Percentiles rank a stretch among this genome's conserved stretches.
Evolutionary conservation across 2,113 vertebrate genomes (phyloP).

Genomic region (Pterocles orientalis): DNA sequence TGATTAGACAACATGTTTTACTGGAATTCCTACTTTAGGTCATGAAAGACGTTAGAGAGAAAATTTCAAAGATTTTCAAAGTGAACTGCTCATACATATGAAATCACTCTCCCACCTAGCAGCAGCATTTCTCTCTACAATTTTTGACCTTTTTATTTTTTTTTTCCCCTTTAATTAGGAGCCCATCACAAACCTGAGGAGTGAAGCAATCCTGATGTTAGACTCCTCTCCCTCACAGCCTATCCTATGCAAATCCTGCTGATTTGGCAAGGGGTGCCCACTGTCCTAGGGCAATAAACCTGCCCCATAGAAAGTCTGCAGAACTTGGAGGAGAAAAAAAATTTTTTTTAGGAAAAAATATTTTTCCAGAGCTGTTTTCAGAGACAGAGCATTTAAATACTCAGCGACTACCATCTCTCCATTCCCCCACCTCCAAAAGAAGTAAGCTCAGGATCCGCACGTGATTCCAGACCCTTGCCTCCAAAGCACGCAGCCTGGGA

Average conservation of each 20-base stretch:
- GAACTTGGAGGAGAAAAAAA: neutral
- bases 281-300: neutral
- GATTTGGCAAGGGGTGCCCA: neutral
- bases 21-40: constrained; percentile 59
- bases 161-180: neutral
- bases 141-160: neutral
- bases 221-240: neutral
- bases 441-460: neutral
- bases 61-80: constrained; percentile 31
- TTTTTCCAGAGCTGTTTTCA: neutral
- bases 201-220: neutral
- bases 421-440: neutral
- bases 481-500: neutral
- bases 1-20: constrained; percentile 62
- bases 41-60: constrained; percentile 47
- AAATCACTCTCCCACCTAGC: neutral
- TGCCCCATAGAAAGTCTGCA: neutral
- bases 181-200: neutral
- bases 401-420: accelerated
- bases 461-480: neutral
- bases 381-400: neutral
- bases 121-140: neutral
- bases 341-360: neutral
- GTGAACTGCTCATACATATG: constrained; percentile 1
- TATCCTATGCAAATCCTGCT: neutral